Conservation (phyloP, 1,140 invertebrate species). For the Zaprionus ghesquierei region DNA sequence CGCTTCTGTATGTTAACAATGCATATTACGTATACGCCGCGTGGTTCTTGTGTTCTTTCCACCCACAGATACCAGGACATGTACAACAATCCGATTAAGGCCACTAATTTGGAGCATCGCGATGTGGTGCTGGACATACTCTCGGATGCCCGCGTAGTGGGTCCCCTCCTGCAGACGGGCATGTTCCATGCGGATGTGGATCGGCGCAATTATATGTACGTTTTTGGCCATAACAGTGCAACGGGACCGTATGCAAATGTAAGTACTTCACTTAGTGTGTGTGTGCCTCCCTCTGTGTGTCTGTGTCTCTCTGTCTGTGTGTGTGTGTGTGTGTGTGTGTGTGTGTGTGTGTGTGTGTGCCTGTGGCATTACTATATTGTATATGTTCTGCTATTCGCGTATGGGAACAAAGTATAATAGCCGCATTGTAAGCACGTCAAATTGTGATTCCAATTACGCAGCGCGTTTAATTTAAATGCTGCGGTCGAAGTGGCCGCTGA, state of each 20-base stretch:
- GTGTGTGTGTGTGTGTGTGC: not conserved
- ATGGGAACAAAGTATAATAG: not conserved
- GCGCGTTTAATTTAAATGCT: conserved; percentile 64
- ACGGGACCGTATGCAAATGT: conserved; percentile 88
- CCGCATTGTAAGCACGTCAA: conserved; percentile 36
- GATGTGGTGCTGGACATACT: conserved; percentile 93
- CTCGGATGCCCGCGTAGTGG: conserved; percentile 92
- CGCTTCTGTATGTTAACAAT: conserved; percentile 67
- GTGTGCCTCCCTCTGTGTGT: too few species aligned
- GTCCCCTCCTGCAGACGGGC: conserved; percentile 89
- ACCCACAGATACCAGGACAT: conserved; percentile 84
- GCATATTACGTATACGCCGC: conserved; percentile 62
- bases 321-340: not conserved
- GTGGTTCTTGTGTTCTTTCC: conserved; percentile 19
- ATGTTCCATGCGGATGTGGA: conserved; percentile 89
- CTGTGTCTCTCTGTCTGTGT: not conserved
- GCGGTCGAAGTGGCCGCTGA: conserved; percentile 32
- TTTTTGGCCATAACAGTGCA: conserved; percentile 92
- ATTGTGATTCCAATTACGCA: conserved; percentile 62
- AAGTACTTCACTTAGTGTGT: conserved; percentile 77
- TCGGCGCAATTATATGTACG: conserved; percentile 92
- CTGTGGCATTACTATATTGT: not conserved
- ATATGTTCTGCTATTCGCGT: conserved; percentile 3
- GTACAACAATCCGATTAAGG: conserved; percentile 85
- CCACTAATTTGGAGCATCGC: conserved; percentile 87